These are phyloP conservation scores for Tychaedon coryphoeus DNA, from an alignment of 2,113 vertebrate genomes.

Conservation along the genomic window DNA sequence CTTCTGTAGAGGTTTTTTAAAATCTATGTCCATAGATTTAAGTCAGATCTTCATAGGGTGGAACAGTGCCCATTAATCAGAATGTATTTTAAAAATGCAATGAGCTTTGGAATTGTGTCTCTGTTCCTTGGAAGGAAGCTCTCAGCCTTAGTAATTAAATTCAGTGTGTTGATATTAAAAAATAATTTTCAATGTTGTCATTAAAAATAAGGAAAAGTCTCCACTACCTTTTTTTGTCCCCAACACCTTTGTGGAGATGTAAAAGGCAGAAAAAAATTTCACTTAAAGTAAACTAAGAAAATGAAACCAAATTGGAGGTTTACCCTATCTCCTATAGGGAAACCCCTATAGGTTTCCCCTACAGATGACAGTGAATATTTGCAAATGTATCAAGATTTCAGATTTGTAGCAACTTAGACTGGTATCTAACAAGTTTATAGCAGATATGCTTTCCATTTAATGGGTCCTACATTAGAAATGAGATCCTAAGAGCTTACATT, in stretches of 20 bases:
- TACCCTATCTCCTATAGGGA: not conserved
- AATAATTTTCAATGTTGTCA: not conserved
- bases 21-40: not conserved
- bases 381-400: not conserved
- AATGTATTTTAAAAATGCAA: not conserved
- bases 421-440: not conserved
- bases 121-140: not conserved
- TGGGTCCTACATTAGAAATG: not conserved
- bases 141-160: not conserved
- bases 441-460: not conserved
- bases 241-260: not conserved
- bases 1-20: not conserved
- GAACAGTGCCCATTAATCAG: not conserved
- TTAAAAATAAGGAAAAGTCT: not conserved
- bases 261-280: not conserved
- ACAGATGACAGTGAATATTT: not conserved
- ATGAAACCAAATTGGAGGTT: not conserved
- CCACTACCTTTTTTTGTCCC: not conserved
- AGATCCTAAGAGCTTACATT: not conserved
- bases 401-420: not conserved
- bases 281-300: not conserved
- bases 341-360: too few relatives aligned
- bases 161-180: not conserved
- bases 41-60: not conserved
- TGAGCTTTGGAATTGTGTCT: not conserved